Base-by-base conservation (phyloP, 2,113 vertebrate species). In the Vulpes vulpes region DNA sequence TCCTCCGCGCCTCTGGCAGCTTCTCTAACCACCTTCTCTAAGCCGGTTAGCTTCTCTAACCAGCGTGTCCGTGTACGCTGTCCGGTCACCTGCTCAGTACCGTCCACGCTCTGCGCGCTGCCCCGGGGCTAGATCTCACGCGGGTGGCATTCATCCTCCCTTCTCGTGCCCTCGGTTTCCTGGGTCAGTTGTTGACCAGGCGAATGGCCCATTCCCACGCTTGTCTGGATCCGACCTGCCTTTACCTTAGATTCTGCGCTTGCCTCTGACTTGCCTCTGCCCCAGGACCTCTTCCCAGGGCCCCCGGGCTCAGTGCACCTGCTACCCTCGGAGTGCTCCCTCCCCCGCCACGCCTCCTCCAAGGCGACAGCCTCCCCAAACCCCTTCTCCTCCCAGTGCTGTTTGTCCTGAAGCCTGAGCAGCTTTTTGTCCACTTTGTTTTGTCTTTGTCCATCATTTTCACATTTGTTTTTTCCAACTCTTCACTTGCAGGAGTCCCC, bases 301-400 rank as follows among this genome's bases (percentile, higher is more conserved):
- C 8, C 0, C 78, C 8, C 0, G 0, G 2, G 5, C 30, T 0
- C 22, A 17, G 55, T 0, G 23, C 19, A 23, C n/a, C 38, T 20
- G 49, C 67, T 30, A 43, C 43, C 43, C 43, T 43, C 5, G 19
- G 32, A 43, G 15, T 19, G 30, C 38, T 25, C 59, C 57, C 22
- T 19, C 7, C 8, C 57, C 20, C 12, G 11, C 12, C 35, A 30
- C 3, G 23, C 2, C 43, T 27, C 73, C 73, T 27, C 67, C 7
- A 11, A 11, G 32, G 60, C 0, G 0, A 22, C 7, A 1, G 35
- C 53, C 19, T 25, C 57, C 35, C 0, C 5, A 4, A n/a, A 0
- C 57, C 27, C 64, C 6, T 1, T 43, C 38, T 59, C 30, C 1
- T 76, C 35, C n/a, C 32, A 17, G 67, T 4, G 2, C 19, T 2